Base-by-base conservation (phyloP, 2,113 vertebrate species). In the Alosa alosa region DNA sequence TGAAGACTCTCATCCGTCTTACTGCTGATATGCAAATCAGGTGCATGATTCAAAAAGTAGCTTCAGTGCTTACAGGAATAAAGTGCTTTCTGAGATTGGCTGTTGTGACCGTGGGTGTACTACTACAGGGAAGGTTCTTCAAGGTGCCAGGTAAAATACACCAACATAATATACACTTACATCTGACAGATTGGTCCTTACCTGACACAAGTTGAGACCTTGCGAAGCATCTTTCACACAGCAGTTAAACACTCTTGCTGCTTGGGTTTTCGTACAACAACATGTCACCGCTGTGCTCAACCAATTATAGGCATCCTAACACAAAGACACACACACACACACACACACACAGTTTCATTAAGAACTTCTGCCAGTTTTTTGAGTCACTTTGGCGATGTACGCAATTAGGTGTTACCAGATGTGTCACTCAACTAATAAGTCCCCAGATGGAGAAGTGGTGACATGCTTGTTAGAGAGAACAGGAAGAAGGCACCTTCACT, bases 21-120 rank as follows among this genome's bases (percentile, higher is more conserved):
- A 78, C 55, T 89, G 49, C 88, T 89, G 88, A 90, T 91, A 60
- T 84, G 89, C 83, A 88, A 87, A 90, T 91, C 10, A 31, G 1
- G 75, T 45, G 46, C 81, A 86, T 81, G 11, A 83, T 91, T 36
- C 72, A 78, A 36, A 78, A 17, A 78, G 31, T 15, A 39, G 15
- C 72, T 39, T 78, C 72, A 18, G 36, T 78, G 72, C 31, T 39
- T 78, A 13, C 1, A 4, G 10, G 72, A 78, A 36, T 15, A 17
- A 78, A 78, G 10, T 36, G 2, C 36, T 4, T 10, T 39, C 25
- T 78, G 36, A 39, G 72, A 78, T 39, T 39, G 72, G 13, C 36
- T 17, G 31, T 15, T 78, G 72, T 31, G 72, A 78, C 4, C 15
- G 11, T 17, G 72, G 36, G 15, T 41, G 15, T 36, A 10, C 72